These are phyloP conservation scores for Tetramorium simillimum DNA, from an alignment of 1,140 invertebrate species.

Conservation along the genomic window DNA sequence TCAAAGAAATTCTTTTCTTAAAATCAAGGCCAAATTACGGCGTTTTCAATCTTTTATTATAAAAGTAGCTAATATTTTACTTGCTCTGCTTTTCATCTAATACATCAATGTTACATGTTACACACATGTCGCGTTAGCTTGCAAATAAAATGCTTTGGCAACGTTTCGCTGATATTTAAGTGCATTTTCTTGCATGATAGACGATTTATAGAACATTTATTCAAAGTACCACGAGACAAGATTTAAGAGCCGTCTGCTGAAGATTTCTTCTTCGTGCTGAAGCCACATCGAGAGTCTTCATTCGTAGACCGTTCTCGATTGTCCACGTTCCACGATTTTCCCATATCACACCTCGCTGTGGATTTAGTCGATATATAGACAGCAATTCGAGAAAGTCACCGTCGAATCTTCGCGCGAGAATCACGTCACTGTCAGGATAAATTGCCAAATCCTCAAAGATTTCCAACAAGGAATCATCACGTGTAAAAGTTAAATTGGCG, in stretches of 20 bases:
- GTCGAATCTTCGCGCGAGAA: constrained; percentile 43
- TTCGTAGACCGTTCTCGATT: constrained; percentile 47
- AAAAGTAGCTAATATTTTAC: too few relatives aligned
- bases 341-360: constrained; percentile 50
- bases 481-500: not conserved
- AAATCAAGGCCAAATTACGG: not conserved
- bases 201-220: not conserved
- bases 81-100: not conserved
- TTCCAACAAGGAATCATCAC: not conserved
- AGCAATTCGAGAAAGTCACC: constrained; percentile 57
- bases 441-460: constrained; percentile 64
- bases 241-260: constrained; percentile 69
- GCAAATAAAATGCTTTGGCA: not conserved
- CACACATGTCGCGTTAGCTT: not conserved
- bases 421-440: constrained; percentile 77
- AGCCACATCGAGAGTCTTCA: constrained; percentile 33
- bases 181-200: not conserved
- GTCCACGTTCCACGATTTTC: constrained; percentile 77
- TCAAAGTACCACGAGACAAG: constrained; percentile 76
- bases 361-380: constrained; percentile 75
- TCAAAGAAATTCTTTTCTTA: constrained; percentile 21
- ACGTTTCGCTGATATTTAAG: not conserved
- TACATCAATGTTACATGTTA: not conserved
- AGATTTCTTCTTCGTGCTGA: constrained; percentile 75
- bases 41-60: not conserved